Percentiles rank a stretch among this genome's conserved stretches.
phyloP scores from a whole-genome alignment of 2,888 invertebrate species.

The Sinohyriopsis cumingii region DNA sequence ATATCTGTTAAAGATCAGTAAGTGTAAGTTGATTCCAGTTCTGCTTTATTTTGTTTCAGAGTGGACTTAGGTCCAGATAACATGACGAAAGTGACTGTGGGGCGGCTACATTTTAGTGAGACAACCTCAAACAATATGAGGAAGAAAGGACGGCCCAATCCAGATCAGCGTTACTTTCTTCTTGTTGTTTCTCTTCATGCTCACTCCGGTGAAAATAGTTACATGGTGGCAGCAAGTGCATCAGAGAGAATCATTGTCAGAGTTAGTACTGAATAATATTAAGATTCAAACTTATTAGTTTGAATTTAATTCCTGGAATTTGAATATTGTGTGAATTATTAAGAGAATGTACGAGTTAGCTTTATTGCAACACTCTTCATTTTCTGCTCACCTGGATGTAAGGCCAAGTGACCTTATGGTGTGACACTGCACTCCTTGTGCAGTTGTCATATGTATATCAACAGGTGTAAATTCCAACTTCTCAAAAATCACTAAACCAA shows the following conservation, averaged over 20 bases:
- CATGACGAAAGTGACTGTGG: conserved; percentile 81
- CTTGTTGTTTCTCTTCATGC: conserved; percentile 94
- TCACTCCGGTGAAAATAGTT: conserved; percentile 84
- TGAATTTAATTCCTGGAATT: no score
- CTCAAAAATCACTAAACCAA: no score
- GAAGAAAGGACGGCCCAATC: conserved; percentile 98
- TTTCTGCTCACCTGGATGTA: no score
- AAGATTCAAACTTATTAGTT: not conserved
- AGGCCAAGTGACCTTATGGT: no score
- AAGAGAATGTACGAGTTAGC: no score
- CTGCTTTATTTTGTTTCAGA: conserved; percentile 38
- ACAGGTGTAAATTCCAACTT: no score
- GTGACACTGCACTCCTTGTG: no score
- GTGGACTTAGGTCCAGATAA: conserved; percentile 81
- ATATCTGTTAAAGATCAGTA: no score
- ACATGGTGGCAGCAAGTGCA: conserved; percentile 81
- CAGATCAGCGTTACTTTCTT: conserved; percentile 97
- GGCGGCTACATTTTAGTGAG: conserved; percentile 97
- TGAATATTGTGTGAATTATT: no score
- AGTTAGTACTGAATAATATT: conserved; percentile 75
- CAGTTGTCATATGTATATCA: no score
- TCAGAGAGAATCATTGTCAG: conserved; percentile 98
- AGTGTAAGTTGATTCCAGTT: no score
- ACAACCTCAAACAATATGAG: conserved; percentile 99
- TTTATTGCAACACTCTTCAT: no score